Percentiles rank a stretch among this genome's conserved stretches.
Evolutionary conservation across 2,797 vertebrate species (phyloP).

Genomic region (Acanthopagrus latus): DNA sequence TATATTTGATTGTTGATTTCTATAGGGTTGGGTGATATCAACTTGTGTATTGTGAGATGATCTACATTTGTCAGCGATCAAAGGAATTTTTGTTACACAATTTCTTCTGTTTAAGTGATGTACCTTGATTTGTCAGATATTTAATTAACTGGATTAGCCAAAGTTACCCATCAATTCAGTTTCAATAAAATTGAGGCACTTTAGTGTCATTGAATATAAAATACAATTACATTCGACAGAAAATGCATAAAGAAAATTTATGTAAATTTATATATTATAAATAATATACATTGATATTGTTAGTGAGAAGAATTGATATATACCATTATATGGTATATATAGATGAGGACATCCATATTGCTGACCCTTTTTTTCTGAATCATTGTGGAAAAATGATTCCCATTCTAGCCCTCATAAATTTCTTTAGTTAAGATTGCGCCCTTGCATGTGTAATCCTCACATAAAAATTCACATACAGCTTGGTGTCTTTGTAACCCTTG

Average conservation of each 20-base stretch:
- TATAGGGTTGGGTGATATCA: neutral
- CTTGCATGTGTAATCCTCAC: constrained; percentile 61
- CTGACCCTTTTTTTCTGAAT: neutral
- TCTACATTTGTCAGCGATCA: neutral
- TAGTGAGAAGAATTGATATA: neutral
- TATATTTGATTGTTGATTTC: constrained; percentile 22
- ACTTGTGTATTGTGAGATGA: neutral
- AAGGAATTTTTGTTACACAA: neutral
- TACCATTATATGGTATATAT: neutral
- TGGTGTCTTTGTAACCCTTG: constrained; percentile 48
- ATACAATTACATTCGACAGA: too few relatives aligned
- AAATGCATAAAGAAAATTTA: too few relatives aligned
- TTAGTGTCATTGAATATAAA: too few relatives aligned
- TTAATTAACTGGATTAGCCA: neutral
- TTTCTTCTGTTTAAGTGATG: neutral
- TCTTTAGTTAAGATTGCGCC: constrained; percentile 17
- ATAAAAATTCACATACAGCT: constrained; percentile 37
- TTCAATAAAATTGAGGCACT: neutral
- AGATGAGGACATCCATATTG: neutral
- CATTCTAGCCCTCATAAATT: constrained; percentile 18
- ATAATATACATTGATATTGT: neutral
- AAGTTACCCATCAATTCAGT: neutral
- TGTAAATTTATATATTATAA: too few relatives aligned
- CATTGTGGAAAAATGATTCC: neutral
- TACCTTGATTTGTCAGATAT: neutral